phyloP scores from a whole-genome alignment of 1,140 invertebrate genomes.

The Drosophila nigrodunni region DNA sequence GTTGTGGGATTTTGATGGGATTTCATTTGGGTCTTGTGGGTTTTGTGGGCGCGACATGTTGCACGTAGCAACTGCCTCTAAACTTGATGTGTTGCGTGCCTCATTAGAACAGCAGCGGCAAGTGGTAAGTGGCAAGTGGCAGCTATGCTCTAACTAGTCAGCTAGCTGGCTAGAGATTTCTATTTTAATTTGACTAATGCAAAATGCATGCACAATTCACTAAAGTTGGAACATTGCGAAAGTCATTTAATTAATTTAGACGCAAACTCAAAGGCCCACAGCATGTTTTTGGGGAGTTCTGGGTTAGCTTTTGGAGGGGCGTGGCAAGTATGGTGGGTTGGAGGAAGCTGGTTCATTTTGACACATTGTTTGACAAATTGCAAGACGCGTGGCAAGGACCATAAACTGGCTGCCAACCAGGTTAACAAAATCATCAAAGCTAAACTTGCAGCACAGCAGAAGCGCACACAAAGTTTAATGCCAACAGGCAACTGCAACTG shows the following conservation, averaged over 20 bases:
- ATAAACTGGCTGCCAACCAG: conserved; percentile 46
- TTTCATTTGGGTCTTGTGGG: not conserved
- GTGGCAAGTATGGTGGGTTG: not conserved
- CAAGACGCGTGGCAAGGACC: conserved; percentile 54
- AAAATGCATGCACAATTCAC: conserved; percentile 59
- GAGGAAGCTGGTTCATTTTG: conserved; percentile 55
- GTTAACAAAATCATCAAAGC: conserved; percentile 79
- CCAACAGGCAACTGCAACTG: conserved; percentile 65
- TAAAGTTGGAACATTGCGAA: conserved; percentile 56
- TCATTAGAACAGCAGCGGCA: conserved; percentile 24
- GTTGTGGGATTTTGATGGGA: conserved; percentile 16
- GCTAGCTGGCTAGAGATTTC: conserved; percentile 50
- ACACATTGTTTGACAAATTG: conserved; percentile 83
- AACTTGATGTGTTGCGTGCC: conserved; percentile 16
- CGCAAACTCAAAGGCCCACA: conserved; percentile 24
- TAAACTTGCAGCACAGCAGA: conserved; percentile 55
- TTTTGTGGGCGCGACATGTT: not conserved
- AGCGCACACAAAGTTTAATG: conserved; percentile 68
- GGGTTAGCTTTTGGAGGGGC: too few species aligned
- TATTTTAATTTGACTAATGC: conserved; percentile 74
- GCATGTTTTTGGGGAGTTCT: not conserved
- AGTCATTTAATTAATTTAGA: conserved; percentile 77
- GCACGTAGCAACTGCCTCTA: conserved; percentile 24
- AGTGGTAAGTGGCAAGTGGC: conserved; percentile 18
- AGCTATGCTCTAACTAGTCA: conserved; percentile 62